Percentiles rank a stretch among this genome's conserved stretches.
These are phyloP conservation scores for Eurytoma californica DNA, from an alignment of 2,888 invertebrate genomes.

Conservation along the genomic window DNA sequence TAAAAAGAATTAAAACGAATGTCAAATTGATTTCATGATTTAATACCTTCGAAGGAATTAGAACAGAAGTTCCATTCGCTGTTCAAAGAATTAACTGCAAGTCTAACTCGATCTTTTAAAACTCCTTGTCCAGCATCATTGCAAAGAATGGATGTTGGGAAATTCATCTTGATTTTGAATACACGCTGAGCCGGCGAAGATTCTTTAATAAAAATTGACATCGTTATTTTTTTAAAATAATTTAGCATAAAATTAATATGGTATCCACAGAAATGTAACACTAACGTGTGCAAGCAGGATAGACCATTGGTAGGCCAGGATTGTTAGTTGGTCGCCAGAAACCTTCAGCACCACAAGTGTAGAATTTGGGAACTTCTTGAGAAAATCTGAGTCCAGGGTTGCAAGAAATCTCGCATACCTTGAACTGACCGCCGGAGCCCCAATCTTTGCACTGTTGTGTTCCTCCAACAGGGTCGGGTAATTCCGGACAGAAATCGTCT, in stretches of 20 bases:
- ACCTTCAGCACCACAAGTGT: conserved; percentile 98
- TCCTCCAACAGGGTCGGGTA: conserved; percentile 93
- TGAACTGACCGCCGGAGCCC: conserved; percentile 97
- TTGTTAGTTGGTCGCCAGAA: conserved; percentile 95
- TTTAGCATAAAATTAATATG: neutral
- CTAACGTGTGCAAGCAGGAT: conserved; percentile 93
- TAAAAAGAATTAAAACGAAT: neutral
- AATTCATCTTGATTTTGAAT: conserved; percentile 93
- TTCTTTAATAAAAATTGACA: conserved; percentile 76
- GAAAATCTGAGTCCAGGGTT: conserved; percentile 92
- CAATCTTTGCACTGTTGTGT: conserved; percentile 94
- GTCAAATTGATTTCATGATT: too few relatives aligned
- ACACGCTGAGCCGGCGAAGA: conserved; percentile 95
- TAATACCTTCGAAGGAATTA: conserved; percentile 87
- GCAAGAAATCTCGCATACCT: conserved; percentile 94
- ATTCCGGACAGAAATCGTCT: conserved; percentile 94
- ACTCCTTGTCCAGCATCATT: conserved; percentile 97
- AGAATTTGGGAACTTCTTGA: conserved; percentile 95
- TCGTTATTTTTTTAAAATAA: neutral
- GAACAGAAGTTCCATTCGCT: conserved; percentile 98
- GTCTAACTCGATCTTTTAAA: conserved; percentile 90
- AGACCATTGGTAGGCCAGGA: conserved; percentile 87
- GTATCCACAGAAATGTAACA: conserved; percentile 4
- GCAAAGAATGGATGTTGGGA: conserved; percentile 97
- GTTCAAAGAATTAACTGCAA: conserved; percentile 92